Conservation (phyloP, 1,140 invertebrate species). For the Trigoniulus corallinus region DNA sequence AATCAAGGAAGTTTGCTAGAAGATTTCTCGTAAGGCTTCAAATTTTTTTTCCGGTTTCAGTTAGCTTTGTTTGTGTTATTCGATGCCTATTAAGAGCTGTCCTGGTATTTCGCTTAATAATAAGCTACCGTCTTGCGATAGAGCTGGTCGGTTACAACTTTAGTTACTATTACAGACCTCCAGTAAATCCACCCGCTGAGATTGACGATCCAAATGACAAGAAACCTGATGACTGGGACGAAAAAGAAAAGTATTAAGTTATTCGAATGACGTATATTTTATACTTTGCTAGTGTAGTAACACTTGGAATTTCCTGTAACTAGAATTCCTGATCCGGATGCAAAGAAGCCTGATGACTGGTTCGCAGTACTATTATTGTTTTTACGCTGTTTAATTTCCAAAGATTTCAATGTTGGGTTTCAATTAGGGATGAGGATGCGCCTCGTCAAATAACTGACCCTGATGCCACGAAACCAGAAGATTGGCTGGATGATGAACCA, state of each 20-base stretch:
- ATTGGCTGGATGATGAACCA: conserved; percentile 88
- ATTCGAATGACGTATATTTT: conserved; percentile 6
- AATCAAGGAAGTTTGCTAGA: conserved; percentile 73
- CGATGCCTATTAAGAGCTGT: too few species aligned
- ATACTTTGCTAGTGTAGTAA: conserved; percentile 1
- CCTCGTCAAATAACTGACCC: conserved; percentile 77
- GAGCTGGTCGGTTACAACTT: not conserved
- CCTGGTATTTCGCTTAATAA: too few species aligned
- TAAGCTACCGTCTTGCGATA: not conserved
- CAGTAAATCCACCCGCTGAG: conserved; percentile 87
- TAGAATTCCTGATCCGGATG: conserved; percentile 65
- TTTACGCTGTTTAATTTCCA: not conserved
- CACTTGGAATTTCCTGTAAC: conserved; percentile 13
- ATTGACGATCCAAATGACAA: conserved; percentile 86
- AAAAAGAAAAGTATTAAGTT: conserved; percentile 55
- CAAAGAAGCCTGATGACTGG: conserved; percentile 84
- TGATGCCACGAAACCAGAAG: conserved; percentile 67
- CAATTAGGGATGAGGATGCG: conserved; percentile 62
- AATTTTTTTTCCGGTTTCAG: not conserved
- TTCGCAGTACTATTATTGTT: not conserved
- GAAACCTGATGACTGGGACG: conserved; percentile 91
- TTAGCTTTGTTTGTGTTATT: not conserved
- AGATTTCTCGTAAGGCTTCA: conserved; percentile 48
- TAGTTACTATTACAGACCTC: conserved; percentile 33
- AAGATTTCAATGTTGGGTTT: not conserved